Conservation (phyloP, 2,113 vertebrate genomes). For the Ageneiosus marmoratus region DNA sequence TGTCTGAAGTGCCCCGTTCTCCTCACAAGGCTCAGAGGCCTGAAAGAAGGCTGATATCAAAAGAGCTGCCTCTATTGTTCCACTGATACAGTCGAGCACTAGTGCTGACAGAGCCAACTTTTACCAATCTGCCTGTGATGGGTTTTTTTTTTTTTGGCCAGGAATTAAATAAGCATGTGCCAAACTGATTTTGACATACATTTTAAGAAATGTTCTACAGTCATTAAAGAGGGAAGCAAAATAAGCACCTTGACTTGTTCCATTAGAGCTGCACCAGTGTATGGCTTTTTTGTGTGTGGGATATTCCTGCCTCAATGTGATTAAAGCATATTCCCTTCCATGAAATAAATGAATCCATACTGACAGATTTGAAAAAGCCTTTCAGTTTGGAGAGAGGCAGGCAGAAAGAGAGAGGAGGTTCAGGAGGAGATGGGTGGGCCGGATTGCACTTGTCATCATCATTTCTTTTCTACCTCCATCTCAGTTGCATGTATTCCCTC, state of each 20-base stretch:
- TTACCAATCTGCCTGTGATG: conserved; percentile 19
- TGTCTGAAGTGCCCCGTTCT: conserved; percentile 74
- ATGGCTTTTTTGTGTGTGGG: conserved; percentile 26
- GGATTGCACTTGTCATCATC: conserved; percentile 55
- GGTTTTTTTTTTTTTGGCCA: neutral
- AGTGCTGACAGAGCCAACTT: conserved; percentile 35
- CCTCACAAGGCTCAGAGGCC: conserved; percentile 64
- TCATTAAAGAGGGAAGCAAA: conserved; percentile 39
- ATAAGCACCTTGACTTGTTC: conserved; percentile 40
- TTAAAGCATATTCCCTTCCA: conserved; percentile 49
- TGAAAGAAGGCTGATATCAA: conserved; percentile 68
- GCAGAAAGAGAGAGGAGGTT: conserved; percentile 22
- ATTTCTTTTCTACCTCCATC: conserved; percentile 49
- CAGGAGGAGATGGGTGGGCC: conserved; percentile 41
- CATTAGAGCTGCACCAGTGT: conserved; percentile 35
- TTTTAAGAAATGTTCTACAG: conserved; percentile 19
- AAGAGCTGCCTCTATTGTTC: conserved; percentile 57
- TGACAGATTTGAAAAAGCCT: conserved; percentile 52
- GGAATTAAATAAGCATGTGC: conserved; percentile 33
- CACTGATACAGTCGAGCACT: conserved; percentile 35
- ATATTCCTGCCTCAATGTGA: conserved; percentile 46
- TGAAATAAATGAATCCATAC: conserved; percentile 56
- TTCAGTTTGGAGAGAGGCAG: conserved; percentile 44
- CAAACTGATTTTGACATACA: conserved; percentile 27
- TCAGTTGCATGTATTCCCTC: conserved; percentile 58